Evolutionary conservation across 2,113 vertebrate species (phyloP).

Genomic region (Castor canadensis): DNA sequence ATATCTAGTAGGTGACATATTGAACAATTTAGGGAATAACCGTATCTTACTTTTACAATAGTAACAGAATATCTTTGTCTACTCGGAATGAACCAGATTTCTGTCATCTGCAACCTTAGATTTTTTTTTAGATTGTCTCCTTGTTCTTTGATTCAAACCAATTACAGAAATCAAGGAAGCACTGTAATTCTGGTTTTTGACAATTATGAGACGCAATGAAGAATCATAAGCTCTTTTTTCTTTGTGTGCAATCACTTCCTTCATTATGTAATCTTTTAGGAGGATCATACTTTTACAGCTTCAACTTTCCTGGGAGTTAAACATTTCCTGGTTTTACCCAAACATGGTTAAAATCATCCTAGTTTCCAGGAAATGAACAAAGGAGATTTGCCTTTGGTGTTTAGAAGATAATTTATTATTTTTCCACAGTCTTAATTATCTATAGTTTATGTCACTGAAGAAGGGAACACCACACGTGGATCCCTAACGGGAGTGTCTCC

Average conservation of each 20-base stretch:
- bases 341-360: not conserved
- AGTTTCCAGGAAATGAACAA: not conserved
- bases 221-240: not conserved
- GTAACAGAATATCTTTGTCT: slow-evolving; percentile 43
- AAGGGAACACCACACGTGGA: slow-evolving; percentile 8
- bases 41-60: not conserved
- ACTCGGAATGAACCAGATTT: slow-evolving; percentile 6
- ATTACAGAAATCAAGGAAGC: not conserved
- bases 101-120: not conserved
- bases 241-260: not conserved
- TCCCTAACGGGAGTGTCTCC: not conserved
- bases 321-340: not conserved
- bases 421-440: not conserved
- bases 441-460: not conserved
- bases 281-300: not conserved
- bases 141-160: slow-evolving; percentile 39
- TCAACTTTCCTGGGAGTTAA: not conserved
- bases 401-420: not conserved
- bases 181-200: slow-evolving; percentile 33
- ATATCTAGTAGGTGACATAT: slow-evolving; percentile 25
- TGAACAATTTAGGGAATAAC: slow-evolving; percentile 15
- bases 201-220: not conserved
- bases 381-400: not conserved
- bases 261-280: not conserved
- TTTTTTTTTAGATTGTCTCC: slow-evolving; percentile 4